Percentiles rank a stretch among this genome's conserved stretches.
Evolutionary conservation across 2,888 invertebrate species (phyloP).

Genomic region (Acanthacorydalis orientalis): DNA sequence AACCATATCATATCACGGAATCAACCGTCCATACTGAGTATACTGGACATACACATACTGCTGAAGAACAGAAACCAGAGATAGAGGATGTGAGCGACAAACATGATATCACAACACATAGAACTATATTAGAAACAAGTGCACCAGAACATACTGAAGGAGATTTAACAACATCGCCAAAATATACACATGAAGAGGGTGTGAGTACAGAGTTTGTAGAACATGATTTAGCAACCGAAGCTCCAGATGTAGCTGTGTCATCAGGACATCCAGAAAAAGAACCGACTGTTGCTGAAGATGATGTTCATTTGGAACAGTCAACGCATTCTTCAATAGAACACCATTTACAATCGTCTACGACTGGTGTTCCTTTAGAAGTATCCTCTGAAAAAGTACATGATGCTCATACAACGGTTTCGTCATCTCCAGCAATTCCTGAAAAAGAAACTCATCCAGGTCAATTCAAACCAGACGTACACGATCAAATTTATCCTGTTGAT

Average conservation of each 20-base stretch:
- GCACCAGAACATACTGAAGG: constrained; percentile 5
- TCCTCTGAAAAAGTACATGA: background rate
- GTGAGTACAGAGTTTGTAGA: background rate
- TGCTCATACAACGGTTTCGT: constrained; percentile 3
- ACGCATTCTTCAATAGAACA: too few species aligned
- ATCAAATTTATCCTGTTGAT: constrained; percentile 14
- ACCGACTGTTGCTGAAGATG: background rate
- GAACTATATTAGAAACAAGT: background rate
- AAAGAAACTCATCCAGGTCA: constrained; percentile 7
- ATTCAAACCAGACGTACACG: constrained; percentile 19
- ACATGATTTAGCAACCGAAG: background rate
- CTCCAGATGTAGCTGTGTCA: background rate
- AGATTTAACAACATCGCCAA: constrained; percentile 3
- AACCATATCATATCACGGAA: background rate
- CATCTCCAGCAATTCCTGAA: constrained; percentile 14
- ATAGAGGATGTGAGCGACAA: background rate
- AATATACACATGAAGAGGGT: background rate
- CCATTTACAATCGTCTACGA: background rate
- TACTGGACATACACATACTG: constrained; percentile 1
- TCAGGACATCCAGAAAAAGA: constrained; percentile 3
- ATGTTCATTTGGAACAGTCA: too few species aligned
- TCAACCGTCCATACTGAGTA: background rate
- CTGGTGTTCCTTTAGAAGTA: background rate
- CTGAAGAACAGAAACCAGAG: background rate
- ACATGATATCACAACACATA: too few species aligned